phyloP scores from a whole-genome alignment of 2,888 invertebrate species.

The Seladonia tumulorum region DNA sequence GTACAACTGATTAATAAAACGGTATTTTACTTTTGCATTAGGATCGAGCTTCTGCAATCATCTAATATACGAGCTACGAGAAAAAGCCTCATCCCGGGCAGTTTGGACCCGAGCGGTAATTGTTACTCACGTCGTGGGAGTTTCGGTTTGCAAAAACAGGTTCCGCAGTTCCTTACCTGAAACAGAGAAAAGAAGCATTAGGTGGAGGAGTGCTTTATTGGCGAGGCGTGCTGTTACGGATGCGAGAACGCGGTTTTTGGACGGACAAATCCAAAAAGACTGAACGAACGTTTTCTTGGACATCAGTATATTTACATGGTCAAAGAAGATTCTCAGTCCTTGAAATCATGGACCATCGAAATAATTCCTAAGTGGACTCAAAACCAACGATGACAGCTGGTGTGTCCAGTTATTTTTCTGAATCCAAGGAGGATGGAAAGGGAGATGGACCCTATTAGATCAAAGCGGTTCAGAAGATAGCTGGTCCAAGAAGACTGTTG shows the following conservation, averaged over 20 bases:
- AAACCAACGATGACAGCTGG: not conserved
- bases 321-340: too few relatives aligned
- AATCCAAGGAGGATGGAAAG: slow-evolving; percentile 1
- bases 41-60: too few relatives aligned
- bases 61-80: too few relatives aligned
- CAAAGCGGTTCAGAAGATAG: slow-evolving; percentile 45
- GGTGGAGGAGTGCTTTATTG: too few relatives aligned
- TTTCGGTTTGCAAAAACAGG: not conserved
- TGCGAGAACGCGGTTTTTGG: slow-evolving; percentile 12
- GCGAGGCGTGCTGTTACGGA: not conserved
- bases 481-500: slow-evolving; percentile 32
- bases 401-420: not conserved
- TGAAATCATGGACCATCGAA: too few relatives aligned
- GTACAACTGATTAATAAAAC: too few relatives aligned
- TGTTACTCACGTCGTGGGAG: not conserved
- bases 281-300: not conserved
- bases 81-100: not conserved
- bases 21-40: too few relatives aligned
- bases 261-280: not conserved
- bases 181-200: slow-evolving; percentile 16
- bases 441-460: slow-evolving; percentile 34
- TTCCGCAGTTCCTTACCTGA: slow-evolving; percentile 28
- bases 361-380: too few relatives aligned
- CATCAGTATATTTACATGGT: not conserved
- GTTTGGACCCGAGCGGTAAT: not conserved